Evolutionary conservation across 2,888 invertebrate genomes (phyloP), one percentile per base, ranked within the genome.

Genomic region (Actias luna): DNA sequence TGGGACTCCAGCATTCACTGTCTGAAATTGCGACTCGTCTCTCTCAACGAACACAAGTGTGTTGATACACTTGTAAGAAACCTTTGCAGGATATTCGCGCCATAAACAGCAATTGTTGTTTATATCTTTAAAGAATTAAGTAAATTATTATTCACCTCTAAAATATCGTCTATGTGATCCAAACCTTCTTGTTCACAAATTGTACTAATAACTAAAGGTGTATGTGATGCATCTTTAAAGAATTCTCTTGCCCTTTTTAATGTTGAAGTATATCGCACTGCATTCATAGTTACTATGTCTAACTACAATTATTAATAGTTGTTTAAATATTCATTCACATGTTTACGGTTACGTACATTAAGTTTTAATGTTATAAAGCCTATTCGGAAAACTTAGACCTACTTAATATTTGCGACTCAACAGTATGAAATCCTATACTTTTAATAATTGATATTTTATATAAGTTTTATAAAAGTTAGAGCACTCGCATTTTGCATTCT

Each of bases 161-260:
- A 70, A 62, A 87, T 85, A 2, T 74, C 79, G 58, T 85, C 83
- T 16, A 85, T 68, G 63, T 85, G 82, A 59, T 81, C 76, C 29
- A 87, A 65, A 0, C 85, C 84, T 66, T 85, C 77, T 69, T 84
- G 78, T 52, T 83, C 83, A 63, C 83, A 82, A 39, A 87, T 83
- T 0, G 78, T 70, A 62, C 78, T 73, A 8, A 84, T 64, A 36
- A 87, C 68, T n/a, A 82, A 65, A 0, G 85, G 85, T 16, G 64
- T 60, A 2, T 64, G 59, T 16, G 31, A 61, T 12, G 65, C 67
- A 18, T 69, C 69, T n/a, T 65, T 63, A 55, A 83, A 80, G 25
- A 73, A 70, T 7, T 69, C 62, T 57, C 73, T 79, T 2, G 82
- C 65, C 66, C 63, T 75, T 29, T 58, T 55, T 10, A 84, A 36